Base-by-base conservation (phyloP, 2,113 vertebrate genomes). In the Castor canadensis region DNA sequence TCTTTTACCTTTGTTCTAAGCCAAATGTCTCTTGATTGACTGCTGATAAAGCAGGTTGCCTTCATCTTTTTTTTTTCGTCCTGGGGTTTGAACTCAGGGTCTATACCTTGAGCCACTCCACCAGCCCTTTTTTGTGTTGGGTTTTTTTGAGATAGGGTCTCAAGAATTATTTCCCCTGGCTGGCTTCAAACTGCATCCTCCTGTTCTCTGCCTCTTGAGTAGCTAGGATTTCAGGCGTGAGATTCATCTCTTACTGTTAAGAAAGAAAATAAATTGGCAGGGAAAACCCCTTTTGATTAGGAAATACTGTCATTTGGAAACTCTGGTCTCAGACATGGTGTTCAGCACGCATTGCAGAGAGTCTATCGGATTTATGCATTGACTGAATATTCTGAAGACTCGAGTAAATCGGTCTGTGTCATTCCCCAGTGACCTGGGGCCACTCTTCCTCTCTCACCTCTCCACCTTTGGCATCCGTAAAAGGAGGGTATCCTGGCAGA, bases 1-100 rank as follows among this genome's bases (percentile, higher is more conserved):
- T 92, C 66, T 84, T 93, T 95, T 69, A 83, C 40, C 5, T 94
- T 85, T 94, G 79, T 83, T 77, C 62, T 72, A 69, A 75, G 75
- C 90, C 76, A 93, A 69, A 69, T 71, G 76, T 62, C 60, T 96
- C 76, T 43, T 84, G 62, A 92, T 85, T 76, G 75, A 45, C 38
- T 89, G 49, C 67, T 85, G 32, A 54, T 60, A 47, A 28, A 38
- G 71, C 47, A 60, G 35, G 38, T n/a, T 84, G 47, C 62, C 67
- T 85, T n/a, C n/a, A n/a, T n/a, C n/a, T n/a, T n/a, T n/a, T n/a
- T n/a, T n/a, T n/a, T n/a, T n/a, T n/a, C n/a, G n/a, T n/a, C n/a
- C n/a, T n/a, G n/a, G n/a, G n/a, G n/a, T n/a, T n/a, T n/a, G n/a
- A n/a, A n/a, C n/a, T n/a, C n/a, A n/a, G n/a, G n/a, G n/a, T n/a